phyloP scores from a whole-genome alignment of 2,888 invertebrate species.

The Mimas tiliae region DNA sequence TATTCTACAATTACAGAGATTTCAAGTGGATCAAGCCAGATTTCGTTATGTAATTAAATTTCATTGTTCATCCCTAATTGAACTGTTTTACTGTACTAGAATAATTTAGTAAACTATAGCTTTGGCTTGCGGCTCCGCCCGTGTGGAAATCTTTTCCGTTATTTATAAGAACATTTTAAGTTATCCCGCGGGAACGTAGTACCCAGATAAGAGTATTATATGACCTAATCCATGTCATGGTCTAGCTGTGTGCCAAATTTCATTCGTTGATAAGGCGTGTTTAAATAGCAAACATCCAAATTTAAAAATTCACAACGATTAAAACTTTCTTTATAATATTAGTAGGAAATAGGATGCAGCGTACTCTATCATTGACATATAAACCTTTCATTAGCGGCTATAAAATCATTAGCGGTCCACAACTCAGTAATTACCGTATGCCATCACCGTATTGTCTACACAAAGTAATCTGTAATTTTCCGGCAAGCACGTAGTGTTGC shows the following conservation, averaged over 20 bases:
- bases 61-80: constrained; percentile 17
- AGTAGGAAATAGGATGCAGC: no score
- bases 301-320: no score
- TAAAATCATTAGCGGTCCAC: neutral
- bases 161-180: no score
- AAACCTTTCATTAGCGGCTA: neutral
- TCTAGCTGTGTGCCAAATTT: no score
- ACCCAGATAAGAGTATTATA: no score
- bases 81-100: neutral
- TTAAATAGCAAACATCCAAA: no score
- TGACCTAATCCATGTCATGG: no score
- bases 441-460: constrained; percentile 33
- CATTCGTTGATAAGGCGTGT: no score
- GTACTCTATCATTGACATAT: neutral
- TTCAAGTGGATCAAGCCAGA: constrained; percentile 11
- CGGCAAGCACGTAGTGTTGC: constrained; percentile 47
- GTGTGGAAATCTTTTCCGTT: no score
- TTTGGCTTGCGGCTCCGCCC: no score
- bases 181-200: no score
- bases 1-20: constrained; percentile 19
- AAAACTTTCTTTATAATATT: no score
- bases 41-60: constrained; percentile 18
- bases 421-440: neutral
- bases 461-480: constrained; percentile 55
- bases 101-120: neutral